Evolutionary conservation across 2,797 vertebrate genomes (phyloP), one percentile per base, ranked within the genome.

Genomic region (Cephalopachus bancanus): DNA sequence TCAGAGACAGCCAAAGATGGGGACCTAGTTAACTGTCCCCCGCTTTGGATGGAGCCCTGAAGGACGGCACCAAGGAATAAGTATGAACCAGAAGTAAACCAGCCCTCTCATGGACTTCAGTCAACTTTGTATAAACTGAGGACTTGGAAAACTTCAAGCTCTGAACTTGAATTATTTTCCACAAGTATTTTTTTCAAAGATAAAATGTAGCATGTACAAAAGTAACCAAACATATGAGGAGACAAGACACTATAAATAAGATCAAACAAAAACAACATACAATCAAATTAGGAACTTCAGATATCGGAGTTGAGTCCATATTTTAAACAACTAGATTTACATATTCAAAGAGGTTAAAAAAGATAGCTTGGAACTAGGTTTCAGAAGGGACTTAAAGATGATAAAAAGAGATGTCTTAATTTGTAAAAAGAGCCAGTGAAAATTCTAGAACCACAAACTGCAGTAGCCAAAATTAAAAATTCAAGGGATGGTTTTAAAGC

Each of bases 381-480:
- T 92, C 69, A 81, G 33, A 37, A 86, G 33, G 44, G 44, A 83
- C 65, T 37, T 83, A 75, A 75, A 71, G 33, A 62, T 37, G 30
- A 22, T 60, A 62, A 69, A 85, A 75, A 89, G 62, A 44, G 11
- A 51, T 26, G 22, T 20, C 5, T 67, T 10, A 30, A 14, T 14
- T 37, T 90, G 62, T 65, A 51, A 60, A 95, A 88, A 89, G 33
- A 89, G 65, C 12, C 67, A 76, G 37, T 81, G 65, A 33, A 59
- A 86, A 94, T 87, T 93, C 60, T 49, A 90, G 51, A 96, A 65
- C 57, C 72, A 4, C 64, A n/a, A 93, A 90, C 28, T 67, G 6
- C 22, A 93, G 19, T 67, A 67, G 78, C 19, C 49, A 81, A 94
- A 95, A 64, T 60, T 67, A 59, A 87, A n/a, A 76, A 62, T 84